Conservation (phyloP, 2,797 vertebrate genomes). For the Darevskia mixta region DNA sequence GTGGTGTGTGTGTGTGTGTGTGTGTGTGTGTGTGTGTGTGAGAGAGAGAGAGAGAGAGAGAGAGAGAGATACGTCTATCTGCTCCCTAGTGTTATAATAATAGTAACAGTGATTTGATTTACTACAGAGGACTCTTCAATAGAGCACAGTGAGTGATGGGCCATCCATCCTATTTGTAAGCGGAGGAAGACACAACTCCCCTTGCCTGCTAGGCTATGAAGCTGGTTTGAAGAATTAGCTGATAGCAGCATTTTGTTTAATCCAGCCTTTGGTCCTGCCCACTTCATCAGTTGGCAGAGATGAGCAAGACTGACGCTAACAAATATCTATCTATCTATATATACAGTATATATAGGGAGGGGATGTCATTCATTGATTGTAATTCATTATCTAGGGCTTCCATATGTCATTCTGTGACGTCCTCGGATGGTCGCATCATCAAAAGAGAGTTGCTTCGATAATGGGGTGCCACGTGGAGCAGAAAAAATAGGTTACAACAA, state of each 20-base stretch:
- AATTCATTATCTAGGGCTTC: slow-evolving; percentile 2
- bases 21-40: too few species aligned
- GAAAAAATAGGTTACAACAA: slow-evolving; percentile 37
- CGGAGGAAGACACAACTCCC: neutral
- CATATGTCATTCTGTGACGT: neutral
- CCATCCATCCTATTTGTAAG: neutral
- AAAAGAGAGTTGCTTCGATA: slow-evolving; percentile 30
- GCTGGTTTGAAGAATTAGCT: slow-evolving; percentile 13
- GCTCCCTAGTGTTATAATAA: slow-evolving; percentile 5
- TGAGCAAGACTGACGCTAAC: neutral
- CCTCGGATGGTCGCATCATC: slow-evolving; percentile 17
- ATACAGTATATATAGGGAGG: neutral
- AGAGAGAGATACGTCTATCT: neutral
- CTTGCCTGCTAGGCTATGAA: slow-evolving; percentile 15
- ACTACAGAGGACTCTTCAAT: neutral
- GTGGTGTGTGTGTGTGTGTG: too few species aligned
- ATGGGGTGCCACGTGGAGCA: neutral
- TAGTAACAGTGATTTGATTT: slow-evolving; percentile 21
- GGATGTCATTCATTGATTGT: neutral
- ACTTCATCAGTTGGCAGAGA: neutral
- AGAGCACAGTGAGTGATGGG: neutral
- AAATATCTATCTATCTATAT: neutral
- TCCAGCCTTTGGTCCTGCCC: slow-evolving; percentile 1
- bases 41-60: too few species aligned
- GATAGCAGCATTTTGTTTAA: slow-evolving; percentile 17